Evolutionary conservation across 2,888 invertebrate species (phyloP).

Genomic region (Chymomyza fuscimana): DNA sequence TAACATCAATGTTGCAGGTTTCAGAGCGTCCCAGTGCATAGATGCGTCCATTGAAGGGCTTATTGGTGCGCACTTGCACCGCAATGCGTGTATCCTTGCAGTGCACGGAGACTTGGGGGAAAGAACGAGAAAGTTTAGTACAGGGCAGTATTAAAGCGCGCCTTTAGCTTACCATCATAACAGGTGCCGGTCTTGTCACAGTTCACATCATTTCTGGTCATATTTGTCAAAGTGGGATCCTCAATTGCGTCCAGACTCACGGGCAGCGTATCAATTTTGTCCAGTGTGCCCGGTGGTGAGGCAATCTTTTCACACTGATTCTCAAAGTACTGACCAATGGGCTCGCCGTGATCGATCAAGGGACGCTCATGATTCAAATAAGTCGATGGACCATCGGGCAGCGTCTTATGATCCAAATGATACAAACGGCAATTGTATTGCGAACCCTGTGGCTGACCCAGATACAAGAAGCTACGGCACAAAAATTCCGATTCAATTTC

Average conservation of each 20-base stretch:
- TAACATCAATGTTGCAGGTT: conserved; percentile 96
- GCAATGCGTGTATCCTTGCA: conserved; percentile 97
- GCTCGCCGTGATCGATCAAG: conserved; percentile 93
- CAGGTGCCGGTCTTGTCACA: conserved; percentile 97
- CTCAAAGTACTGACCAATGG: conserved; percentile 93
- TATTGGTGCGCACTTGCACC: conserved; percentile 94
- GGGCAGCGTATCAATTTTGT: conserved; percentile 84
- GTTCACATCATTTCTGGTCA: conserved; percentile 89
- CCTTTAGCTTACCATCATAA: conserved; percentile 88
- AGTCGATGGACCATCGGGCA: conserved; percentile 95
- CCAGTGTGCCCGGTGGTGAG: conserved; percentile 76
- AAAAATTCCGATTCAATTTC: conserved; percentile 96
- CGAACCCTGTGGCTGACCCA: conserved; percentile 84
- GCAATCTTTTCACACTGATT: conserved; percentile 89
- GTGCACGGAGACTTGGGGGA: conserved; percentile 88
- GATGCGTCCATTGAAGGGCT: conserved; percentile 96
- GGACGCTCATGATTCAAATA: conserved; percentile 94
- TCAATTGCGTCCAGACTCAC: conserved; percentile 89
- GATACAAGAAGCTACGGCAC: conserved; percentile 90
- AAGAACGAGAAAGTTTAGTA: conserved; percentile 3
- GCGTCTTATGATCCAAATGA: conserved; percentile 94
- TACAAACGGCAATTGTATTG: conserved; percentile 95
- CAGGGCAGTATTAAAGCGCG: no score
- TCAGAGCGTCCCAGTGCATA: conserved; percentile 96
- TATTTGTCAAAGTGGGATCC: conserved; percentile 86